These are phyloP conservation scores for Sciurus carolinensis DNA, from an alignment of 2,797 vertebrate genomes.

Conservation along the genomic window DNA sequence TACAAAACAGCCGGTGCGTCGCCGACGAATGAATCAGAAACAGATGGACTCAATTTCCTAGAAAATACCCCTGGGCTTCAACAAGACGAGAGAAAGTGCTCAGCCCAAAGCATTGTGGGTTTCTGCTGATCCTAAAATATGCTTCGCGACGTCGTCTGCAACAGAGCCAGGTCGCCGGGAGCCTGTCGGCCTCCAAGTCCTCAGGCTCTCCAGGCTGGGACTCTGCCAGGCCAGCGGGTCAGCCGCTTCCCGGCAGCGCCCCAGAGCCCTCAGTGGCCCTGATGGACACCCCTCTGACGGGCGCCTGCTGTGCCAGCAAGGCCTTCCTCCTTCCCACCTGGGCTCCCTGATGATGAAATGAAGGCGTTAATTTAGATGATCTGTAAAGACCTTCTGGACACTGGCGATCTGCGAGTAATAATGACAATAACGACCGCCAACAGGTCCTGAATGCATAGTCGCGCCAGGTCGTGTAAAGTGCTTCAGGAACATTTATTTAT, in stretches of 20 bases:
- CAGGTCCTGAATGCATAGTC: neutral
- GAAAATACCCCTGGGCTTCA: slow-evolving; percentile 82
- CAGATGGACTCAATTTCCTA: slow-evolving; percentile 84
- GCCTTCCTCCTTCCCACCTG: neutral
- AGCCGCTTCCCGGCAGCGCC: neutral
- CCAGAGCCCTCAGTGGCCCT: no score
- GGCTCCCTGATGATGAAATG: neutral
- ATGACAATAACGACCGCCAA: neutral
- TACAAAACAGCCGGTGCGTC: slow-evolving; percentile 79
- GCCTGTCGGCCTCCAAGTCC: neutral
- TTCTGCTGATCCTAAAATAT: slow-evolving; percentile 80
- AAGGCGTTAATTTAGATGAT: neutral
- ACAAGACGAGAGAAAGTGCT: slow-evolving; percentile 72
- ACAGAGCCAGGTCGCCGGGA: slow-evolving; percentile 57
- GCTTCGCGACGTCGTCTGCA: slow-evolving; percentile 44
- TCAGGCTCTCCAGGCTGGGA: neutral
- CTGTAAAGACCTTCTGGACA: slow-evolving; percentile 10
- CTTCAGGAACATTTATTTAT: neutral
- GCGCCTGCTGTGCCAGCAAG: neutral
- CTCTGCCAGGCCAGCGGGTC: neutral
- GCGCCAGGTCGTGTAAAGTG: neutral
- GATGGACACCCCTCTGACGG: neutral
- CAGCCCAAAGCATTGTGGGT: slow-evolving; percentile 73
- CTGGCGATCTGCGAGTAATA: neutral
- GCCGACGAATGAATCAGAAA: slow-evolving; percentile 83